Conservation (phyloP, 2,113 vertebrate genomes). For the Pseudorasbora parva region DNA sequence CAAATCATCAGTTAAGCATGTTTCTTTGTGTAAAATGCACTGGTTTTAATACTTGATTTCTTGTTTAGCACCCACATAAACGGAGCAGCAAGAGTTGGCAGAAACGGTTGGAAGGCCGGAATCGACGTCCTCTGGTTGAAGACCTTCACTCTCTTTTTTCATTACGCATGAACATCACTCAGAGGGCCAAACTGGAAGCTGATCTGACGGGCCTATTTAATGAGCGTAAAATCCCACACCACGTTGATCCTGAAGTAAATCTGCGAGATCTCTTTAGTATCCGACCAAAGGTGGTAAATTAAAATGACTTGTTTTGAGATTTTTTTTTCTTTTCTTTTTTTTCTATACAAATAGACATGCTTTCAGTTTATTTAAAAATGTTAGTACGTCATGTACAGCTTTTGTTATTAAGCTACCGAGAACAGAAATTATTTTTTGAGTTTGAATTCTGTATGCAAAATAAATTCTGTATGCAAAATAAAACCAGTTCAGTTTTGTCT, state of each 20-base stretch:
- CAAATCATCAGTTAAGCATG: no score
- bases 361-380: no score
- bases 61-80: slow-evolving; percentile 48
- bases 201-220: slow-evolving; percentile 79
- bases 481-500: no score
- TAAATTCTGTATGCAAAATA: no score
- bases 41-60: neutral
- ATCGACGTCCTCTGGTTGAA: slow-evolving; percentile 67
- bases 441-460: no score
- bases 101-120: slow-evolving; percentile 68
- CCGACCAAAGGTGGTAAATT: slow-evolving; percentile 44
- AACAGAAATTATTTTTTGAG: no score
- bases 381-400: no score
- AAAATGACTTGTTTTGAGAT: neutral
- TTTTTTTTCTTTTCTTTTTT: no score
- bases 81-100: slow-evolving; percentile 74
- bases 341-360: neutral
- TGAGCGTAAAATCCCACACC: slow-evolving; percentile 78
- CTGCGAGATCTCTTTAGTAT: slow-evolving; percentile 73
- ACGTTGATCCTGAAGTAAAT: slow-evolving; percentile 77
- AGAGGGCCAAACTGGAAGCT: slow-evolving; percentile 72
- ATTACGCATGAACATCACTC: slow-evolving; percentile 71
- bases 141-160: slow-evolving; percentile 75
- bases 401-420: no score
- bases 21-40: neutral